These are phyloP conservation scores for Albula goreensis DNA, from an alignment of 2,113 vertebrate species.

Conservation along the genomic window DNA sequence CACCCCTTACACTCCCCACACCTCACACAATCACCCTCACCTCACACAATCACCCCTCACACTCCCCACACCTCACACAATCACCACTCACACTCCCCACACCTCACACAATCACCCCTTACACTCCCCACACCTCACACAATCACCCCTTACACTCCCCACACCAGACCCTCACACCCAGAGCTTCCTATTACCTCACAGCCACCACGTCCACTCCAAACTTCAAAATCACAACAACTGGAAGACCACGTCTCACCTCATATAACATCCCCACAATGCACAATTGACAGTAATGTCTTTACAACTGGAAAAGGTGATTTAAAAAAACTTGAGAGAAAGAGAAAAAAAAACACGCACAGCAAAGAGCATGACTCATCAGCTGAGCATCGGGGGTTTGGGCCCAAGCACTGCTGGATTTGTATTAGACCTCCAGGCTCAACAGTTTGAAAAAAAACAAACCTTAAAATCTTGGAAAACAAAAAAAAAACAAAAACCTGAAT, in stretches of 20 bases:
- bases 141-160: not conserved
- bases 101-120: not conserved
- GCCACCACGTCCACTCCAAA: not conserved
- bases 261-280: not conserved
- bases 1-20: no score
- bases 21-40: no score
- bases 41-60: no score
- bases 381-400: not conserved
- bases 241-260: not conserved
- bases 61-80: not conserved
- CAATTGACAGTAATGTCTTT: not conserved
- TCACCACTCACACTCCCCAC: not conserved
- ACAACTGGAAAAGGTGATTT: not conserved
- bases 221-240: not conserved
- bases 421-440: not conserved
- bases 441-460: not conserved
- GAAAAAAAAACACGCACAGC: not conserved
- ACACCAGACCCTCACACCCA: not conserved
- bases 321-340: not conserved
- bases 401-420: not conserved
- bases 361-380: not conserved
- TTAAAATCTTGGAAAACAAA: not conserved
- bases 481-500: not conserved
- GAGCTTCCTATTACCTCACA: conserved; percentile 2
- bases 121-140: not conserved